phyloP scores from a whole-genome alignment of 2,888 invertebrate genomes.

The Cheilosia variabilis region DNA sequence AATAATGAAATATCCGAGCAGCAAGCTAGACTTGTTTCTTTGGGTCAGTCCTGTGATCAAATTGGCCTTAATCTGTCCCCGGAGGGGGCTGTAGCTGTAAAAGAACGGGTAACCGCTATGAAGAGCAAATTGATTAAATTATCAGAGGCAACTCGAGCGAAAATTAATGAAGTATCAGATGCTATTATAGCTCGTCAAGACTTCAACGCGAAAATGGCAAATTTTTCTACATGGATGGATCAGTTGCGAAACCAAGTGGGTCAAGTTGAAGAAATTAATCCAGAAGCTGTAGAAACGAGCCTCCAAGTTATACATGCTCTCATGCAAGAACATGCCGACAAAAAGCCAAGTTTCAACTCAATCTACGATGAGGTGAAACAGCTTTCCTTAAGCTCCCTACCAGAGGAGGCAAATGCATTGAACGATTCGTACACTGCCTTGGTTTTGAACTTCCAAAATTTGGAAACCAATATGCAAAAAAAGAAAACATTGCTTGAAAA shows the following conservation, averaged over 20 bases:
- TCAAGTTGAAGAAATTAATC: constrained; percentile 91
- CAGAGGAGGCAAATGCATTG: constrained; percentile 89
- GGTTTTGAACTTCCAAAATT: constrained; percentile 90
- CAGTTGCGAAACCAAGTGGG: constrained; percentile 89
- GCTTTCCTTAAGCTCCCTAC: constrained; percentile 88
- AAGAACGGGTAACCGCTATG: constrained; percentile 89
- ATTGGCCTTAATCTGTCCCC: constrained; percentile 91
- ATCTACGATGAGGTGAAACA: constrained; percentile 94
- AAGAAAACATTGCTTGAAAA: constrained; percentile 91
- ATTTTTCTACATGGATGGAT: constrained; percentile 92
- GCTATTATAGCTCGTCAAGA: constrained; percentile 92
- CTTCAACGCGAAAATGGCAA: constrained; percentile 90
- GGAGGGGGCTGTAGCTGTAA: constrained; percentile 90
- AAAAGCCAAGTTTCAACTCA: constrained; percentile 90
- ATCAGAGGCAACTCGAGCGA: constrained; percentile 90
- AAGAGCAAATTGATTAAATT: constrained; percentile 90
- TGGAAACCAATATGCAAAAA: constrained; percentile 89
- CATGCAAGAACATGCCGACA: constrained; percentile 93
- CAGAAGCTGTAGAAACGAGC: constrained; percentile 91
- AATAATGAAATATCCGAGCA: constrained; percentile 94
- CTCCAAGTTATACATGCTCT: constrained; percentile 91
- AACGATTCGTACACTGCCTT: constrained; percentile 91
- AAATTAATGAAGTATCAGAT: constrained; percentile 92
- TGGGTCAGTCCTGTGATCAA: constrained; percentile 92
- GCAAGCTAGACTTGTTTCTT: constrained; percentile 91